These are phyloP conservation scores for Helostoma temminkii DNA, from an alignment of 2,797 vertebrate genomes.

Conservation along the genomic window DNA sequence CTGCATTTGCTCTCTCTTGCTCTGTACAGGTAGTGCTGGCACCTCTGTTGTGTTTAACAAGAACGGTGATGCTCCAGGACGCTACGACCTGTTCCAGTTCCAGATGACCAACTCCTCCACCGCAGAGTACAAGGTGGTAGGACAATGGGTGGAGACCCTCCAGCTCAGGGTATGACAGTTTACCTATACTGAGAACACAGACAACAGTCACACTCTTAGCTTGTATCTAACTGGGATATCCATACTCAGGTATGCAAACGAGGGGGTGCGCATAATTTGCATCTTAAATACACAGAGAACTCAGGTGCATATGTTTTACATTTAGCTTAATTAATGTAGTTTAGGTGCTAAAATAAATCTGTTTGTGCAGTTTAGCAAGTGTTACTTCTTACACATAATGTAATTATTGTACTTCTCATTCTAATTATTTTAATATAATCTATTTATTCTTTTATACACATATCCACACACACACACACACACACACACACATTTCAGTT, in stretches of 20 bases:
- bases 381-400: slow-evolving; percentile 24
- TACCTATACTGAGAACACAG: background rate
- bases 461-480: slow-evolving; percentile 18
- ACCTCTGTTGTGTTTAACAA: slow-evolving; percentile 97
- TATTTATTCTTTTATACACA: slow-evolving; percentile 26
- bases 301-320: slow-evolving; percentile 42
- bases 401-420: slow-evolving; percentile 14
- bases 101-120: slow-evolving; percentile 91
- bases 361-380: slow-evolving; percentile 38
- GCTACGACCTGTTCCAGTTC: slow-evolving; percentile 98
- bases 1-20: slow-evolving; percentile 28
- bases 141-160: slow-evolving; percentile 96
- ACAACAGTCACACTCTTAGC: background rate
- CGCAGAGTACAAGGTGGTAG: slow-evolving; percentile 90
- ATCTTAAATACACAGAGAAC: slow-evolving; percentile 43
- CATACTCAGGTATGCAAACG: background rate
- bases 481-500: slow-evolving; percentile 6
- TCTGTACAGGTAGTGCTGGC: slow-evolving; percentile 90
- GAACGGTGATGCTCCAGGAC: slow-evolving; percentile 95
- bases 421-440: background rate
- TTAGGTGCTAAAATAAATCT: slow-evolving; percentile 32
- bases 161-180: slow-evolving; percentile 91
- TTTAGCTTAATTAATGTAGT: slow-evolving; percentile 46
- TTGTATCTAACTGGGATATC: slow-evolving; percentile 12
- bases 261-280: slow-evolving; percentile 36